Base-by-base conservation (phyloP, 2,888 invertebrate species). In the Dynastes tityus region DNA sequence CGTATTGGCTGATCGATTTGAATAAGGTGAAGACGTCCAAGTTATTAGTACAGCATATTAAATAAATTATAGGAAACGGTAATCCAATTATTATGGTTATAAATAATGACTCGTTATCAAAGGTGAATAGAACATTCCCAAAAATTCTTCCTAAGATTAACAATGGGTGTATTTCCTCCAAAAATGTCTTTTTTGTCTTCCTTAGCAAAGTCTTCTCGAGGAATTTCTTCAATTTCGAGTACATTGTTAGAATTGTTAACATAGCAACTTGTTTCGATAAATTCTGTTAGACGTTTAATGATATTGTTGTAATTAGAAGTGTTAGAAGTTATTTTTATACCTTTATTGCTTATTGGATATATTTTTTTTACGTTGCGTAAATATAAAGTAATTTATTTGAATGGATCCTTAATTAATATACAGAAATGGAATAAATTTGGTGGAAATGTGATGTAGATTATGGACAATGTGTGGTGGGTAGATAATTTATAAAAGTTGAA, bases 181-280 rank as follows among this genome's bases (percentile, higher is more conserved):
- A 37, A 65, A 65, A 65, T n/a, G 64, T 37, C 32, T 37, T 65
- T 65, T 65, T 40, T 37, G 2, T 37, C 37, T 37, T 65, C 32
- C 11, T 37, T 2, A 32, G 1, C 13, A 65, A 55, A n/a, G 22
- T n/a, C 32, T n/a, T 37, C 32, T 37, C 32, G 3, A 16, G 6
- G 6, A 13, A 13, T 2, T 40, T 65, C n/a, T 37, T 37, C 2
- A 32, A 65, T 40, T 13, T 65, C 40, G 22, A 22, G n/a, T 13
- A n/a, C 55, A 55, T 55, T 40, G 9, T 40, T 40, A 40, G 40
- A 6, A 9, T 40, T 40, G 9, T 40, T 40, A 40, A 40, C 6
- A 9, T 6, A 6, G 4, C 37, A 5, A 37, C 6, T 5, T 37
- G 37, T 37, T 37, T 6, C 37, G 37, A 37, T 6, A 37, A 37